A percentile compares a stretch with the other conserved stretches of the same genome.
Evolutionary conservation across 2,797 vertebrate species (phyloP).

Genomic region (Hapalemur alaotrensis): DNA sequence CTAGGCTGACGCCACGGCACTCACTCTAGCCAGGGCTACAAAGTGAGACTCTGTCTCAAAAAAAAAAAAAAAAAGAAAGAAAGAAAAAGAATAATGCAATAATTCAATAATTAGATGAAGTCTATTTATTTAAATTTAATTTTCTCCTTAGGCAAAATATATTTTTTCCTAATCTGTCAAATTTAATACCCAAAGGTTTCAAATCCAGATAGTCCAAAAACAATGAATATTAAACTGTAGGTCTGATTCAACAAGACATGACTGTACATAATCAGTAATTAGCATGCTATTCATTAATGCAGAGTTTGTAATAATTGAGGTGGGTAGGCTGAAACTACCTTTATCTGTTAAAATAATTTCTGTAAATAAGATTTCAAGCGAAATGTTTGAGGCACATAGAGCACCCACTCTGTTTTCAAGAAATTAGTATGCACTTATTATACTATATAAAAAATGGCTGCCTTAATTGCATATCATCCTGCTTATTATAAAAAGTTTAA

Average conservation of each 20-base stretch:
- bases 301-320: not conserved
- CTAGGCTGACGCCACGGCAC: no score
- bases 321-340: not conserved
- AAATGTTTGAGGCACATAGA: conserved; percentile 9
- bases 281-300: not conserved
- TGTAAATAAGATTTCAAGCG: not conserved
- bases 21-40: no score
- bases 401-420: not conserved
- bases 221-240: not conserved
- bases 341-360: not conserved
- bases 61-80: no score
- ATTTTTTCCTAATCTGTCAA: not conserved
- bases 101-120: not conserved
- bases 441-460: not conserved
- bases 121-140: conserved; percentile 2
- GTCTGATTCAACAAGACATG: not conserved
- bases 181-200: not conserved
- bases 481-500: not conserved
- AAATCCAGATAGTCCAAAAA: not conserved
- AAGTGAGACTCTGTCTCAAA: no score
- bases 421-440: not conserved
- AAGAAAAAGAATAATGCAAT: not conserved
- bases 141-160: not conserved
- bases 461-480: not conserved
- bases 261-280: not conserved